Evolutionary conservation across 2,797 vertebrate genomes (phyloP).

Genomic region (Hafferia zeledoni): DNA sequence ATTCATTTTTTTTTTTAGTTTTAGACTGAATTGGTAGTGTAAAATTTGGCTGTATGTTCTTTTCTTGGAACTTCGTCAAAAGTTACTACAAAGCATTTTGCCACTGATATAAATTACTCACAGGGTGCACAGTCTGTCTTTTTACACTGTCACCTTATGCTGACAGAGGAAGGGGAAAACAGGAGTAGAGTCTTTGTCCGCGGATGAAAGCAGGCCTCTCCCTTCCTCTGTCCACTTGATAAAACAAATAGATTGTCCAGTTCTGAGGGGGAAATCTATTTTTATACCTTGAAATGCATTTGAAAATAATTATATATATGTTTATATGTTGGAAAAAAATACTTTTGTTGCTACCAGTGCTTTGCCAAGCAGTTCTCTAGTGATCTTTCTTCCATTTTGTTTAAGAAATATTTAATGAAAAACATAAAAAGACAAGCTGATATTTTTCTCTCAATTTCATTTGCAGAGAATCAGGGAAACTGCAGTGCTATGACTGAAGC

Average conservation of each 20-base stretch:
- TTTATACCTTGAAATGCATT: not conserved
- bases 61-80: not conserved
- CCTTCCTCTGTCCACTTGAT: not conserved
- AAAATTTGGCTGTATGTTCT: not conserved
- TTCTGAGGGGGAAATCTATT: not conserved
- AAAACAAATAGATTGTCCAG: not conserved
- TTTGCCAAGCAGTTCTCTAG: not conserved
- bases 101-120: not conserved
- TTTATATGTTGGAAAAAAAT: not conserved
- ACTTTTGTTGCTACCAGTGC: not conserved
- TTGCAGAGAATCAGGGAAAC: not conserved
- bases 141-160: not conserved
- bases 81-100: not conserved
- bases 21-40: not conserved
- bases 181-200: not conserved
- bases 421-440: not conserved
- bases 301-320: not conserved
- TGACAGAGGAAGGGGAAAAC: not conserved
- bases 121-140: not conserved
- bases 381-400: not conserved
- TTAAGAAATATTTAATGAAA: not conserved
- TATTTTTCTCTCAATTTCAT: not conserved
- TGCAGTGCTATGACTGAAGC: not conserved
- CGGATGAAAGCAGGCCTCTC: not conserved
- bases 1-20: not conserved